Conservation (phyloP, 2,797 vertebrate species). For the Myiothlypis chrysogaster region DNA sequence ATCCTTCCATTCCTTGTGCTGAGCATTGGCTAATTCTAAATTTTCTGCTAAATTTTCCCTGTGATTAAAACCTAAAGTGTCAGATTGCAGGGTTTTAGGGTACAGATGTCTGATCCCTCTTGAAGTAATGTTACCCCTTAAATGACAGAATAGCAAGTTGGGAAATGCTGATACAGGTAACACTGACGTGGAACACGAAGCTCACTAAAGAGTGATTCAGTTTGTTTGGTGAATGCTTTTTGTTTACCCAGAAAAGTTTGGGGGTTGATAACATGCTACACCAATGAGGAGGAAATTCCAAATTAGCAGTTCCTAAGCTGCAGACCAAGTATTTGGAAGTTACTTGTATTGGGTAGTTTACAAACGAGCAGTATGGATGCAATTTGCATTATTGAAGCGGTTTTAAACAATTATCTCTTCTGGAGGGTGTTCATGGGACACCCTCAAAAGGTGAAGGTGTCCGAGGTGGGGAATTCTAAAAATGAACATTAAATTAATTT, state of each 20-base stretch:
- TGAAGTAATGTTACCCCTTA: conserved; percentile 41
- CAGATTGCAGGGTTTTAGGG: conserved; percentile 39
- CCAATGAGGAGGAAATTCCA: conserved; percentile 35
- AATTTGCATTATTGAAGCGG: conserved; percentile 57
- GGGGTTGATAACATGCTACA: conserved; percentile 16
- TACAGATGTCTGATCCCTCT: conserved; percentile 36
- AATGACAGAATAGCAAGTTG: conserved; percentile 36
- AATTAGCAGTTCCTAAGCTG: conserved; percentile 48
- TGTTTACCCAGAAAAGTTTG: conserved; percentile 21
- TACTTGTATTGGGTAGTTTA: conserved; percentile 46
- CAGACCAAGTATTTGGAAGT: conserved; percentile 30
- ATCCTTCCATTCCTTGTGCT: conserved; percentile 58
- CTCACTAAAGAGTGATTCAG: conserved; percentile 24
- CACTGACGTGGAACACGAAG: not conserved
- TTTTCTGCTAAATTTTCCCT: conserved; percentile 64
- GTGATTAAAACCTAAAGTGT: conserved; percentile 51
- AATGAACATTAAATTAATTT: conserved; percentile 79
- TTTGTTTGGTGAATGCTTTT: conserved; percentile 37
- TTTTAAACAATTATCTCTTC: conserved; percentile 16
- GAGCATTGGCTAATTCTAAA: conserved; percentile 75
- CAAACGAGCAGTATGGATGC: conserved; percentile 52
- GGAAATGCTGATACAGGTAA: conserved; percentile 33
- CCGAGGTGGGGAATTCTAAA: conserved; percentile 73
- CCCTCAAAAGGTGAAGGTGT: conserved; percentile 65
- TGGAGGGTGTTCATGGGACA: conserved; percentile 75